phyloP scores from a whole-genome alignment of 2,888 invertebrate genomes.

The Megaustenia siamemsis region DNA sequence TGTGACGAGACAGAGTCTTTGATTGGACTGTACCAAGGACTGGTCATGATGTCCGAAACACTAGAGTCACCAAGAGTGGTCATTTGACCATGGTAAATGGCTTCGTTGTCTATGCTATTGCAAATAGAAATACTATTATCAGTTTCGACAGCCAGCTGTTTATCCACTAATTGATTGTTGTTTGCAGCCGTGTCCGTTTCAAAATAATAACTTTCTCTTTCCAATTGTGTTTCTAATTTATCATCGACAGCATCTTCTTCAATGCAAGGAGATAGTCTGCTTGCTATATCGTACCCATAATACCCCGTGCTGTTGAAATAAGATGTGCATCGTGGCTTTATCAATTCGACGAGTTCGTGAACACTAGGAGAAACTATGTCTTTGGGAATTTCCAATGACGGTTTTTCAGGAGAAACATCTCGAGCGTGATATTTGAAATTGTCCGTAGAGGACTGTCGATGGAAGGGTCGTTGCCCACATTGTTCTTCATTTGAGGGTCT shows the following conservation, averaged over 20 bases:
- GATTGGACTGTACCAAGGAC: slow-evolving; percentile 2
- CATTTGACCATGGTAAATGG: background rate
- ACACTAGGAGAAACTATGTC: no score
- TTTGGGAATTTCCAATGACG: no score
- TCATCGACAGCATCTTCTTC: background rate
- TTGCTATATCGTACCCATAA: background rate
- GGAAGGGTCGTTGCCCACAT: background rate
- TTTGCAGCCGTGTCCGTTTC: background rate
- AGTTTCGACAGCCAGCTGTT: background rate
- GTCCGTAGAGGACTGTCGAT: background rate
- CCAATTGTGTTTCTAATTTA: background rate
- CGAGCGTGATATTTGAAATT: background rate
- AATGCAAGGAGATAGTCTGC: background rate
- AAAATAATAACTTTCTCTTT: background rate
- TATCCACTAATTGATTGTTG: background rate
- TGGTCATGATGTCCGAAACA: background rate
- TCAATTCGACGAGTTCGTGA: background rate
- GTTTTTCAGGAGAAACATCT: background rate
- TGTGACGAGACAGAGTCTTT: no score
- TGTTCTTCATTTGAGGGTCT: no score
- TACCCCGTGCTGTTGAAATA: background rate
- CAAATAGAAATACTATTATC: background rate
- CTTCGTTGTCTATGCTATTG: background rate
- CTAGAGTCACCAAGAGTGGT: no score
- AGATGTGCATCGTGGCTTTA: background rate